Base-by-base conservation (phyloP, 2,113 vertebrate genomes). In the Apistogramma diplotaenia region DNA sequence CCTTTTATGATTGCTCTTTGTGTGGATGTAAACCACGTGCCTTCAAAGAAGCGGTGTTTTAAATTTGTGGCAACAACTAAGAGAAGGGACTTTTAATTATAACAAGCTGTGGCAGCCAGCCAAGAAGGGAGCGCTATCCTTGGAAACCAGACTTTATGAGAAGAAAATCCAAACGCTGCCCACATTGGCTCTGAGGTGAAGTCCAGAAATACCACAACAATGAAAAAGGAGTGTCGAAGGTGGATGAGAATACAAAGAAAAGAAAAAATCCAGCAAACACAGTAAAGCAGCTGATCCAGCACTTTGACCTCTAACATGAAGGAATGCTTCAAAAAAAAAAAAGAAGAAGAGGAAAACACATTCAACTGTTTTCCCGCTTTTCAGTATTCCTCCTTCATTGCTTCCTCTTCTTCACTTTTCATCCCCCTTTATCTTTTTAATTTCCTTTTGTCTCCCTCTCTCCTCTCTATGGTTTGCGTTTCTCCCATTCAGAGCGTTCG, bases 361-460 rank as follows among this genome's bases (percentile, higher is more conserved):
- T 15, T 46, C 1, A 54, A 57, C 13, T 7, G 6, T 33, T 9
- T 4, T 11, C 29, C 27, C 3, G 12, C 12, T 35, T 33, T 76
- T 73, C 57, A 65, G 29, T 59, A 37, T 79, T 62, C 29, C 31
- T 49, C 65, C 82, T 29, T 23, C 31, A 56, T 79, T n/a, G 5
- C 61, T 67, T 72, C 18, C 60, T 70, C 65, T 46, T 11, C 57
- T 58, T 46, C 31, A 57, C 77, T 37, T 58, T 55, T 82, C 59
- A 88, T 84, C 76, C 83, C 37, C 16, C 53, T 86, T 86, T 54
- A 90, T 89, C 85, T 61, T 53, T 83, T 88, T 87, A 1, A 89
- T 91, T 90, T 92, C 88, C 90, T 80, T 54, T 79, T 51, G 74
- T 73, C 85, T 84, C 25, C 62, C 55, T 33, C 82, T 59, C 55